Base-by-base conservation (phyloP, 2,888 invertebrate species). In the Cheilosia scutellata region DNA sequence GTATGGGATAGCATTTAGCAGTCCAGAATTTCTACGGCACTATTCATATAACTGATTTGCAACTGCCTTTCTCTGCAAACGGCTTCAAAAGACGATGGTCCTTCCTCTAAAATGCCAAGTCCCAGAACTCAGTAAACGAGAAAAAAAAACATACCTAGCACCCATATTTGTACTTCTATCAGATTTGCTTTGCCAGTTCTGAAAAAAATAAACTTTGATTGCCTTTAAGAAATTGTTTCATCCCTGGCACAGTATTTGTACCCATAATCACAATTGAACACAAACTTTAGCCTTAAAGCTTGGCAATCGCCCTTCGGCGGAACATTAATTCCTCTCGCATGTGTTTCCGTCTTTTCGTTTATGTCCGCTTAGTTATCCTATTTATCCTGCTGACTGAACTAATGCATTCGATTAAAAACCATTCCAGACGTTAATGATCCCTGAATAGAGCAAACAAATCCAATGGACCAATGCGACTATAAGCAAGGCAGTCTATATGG, bases 331-430 rank as follows among this genome's bases (percentile, higher is more conserved):
- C 20, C 20, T 13, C 37, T 16, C 44, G 25, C 47, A 70, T 55
- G 6, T 57, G 20, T 33, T 55, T 25, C n/a, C n/a, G 16, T 40
- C 16, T 42, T 63, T 47, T 63, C 31, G 13, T 47, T 42, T 25
- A 6, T 16, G 13, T 49, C 13, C 20, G 25, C n/a, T 16, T 60
- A 33, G 40, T 27, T 62, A 62, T 74, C 62, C 68, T 37, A 63
- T 74, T 79, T 68, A n/a, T 70, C 80, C 66, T 42, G 65, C 53
- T 71, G 63, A 78, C 75, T 72, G 60, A 79, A 75, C 79, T 84
- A 84, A 84, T 80, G 84, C 80, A 80, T 76, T 84, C 80, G 65
- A 84, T 84, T 84, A 66, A 84, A 84, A 84, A 76, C 80, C 84
- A 76, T 84, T 84, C 60, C 55, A 25, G 53, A 55, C 75, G 60